These are phyloP conservation scores for Lordiphosa mommai DNA, from an alignment of 1,140 invertebrate species.

Conservation along the genomic window DNA sequence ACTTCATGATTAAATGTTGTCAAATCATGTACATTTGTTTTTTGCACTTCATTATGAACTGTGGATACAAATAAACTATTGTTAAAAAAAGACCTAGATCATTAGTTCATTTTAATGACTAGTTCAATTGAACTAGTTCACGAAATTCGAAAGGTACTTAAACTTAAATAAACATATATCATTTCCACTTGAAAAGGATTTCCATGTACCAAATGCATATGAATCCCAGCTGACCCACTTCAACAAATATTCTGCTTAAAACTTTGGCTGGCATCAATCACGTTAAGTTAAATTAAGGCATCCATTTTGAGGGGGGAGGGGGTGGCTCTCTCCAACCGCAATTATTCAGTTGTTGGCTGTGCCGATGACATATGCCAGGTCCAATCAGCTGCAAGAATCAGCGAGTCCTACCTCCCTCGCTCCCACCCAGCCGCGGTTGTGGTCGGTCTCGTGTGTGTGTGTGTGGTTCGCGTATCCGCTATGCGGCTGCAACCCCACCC, in stretches of 20 bases:
- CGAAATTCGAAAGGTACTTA: too few species aligned
- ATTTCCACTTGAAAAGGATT: too few species aligned
- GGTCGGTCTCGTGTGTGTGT: neutral
- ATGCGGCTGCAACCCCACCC: conserved; percentile 3
- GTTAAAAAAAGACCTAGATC: too few species aligned
- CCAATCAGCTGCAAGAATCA: conserved; percentile 21
- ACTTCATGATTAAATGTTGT: too few species aligned
- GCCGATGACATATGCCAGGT: conserved; percentile 36
- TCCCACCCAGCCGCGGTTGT: conserved; percentile 4
- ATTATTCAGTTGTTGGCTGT: conserved; percentile 30
- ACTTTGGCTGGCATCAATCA: conserved; percentile 56
- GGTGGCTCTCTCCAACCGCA: conserved; percentile 8
- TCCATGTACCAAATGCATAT: too few species aligned
- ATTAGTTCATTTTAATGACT: too few species aligned
- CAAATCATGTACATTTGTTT: too few species aligned
- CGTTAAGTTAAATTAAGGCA: conserved; percentile 52
- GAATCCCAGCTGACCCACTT: neutral
- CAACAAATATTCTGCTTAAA: conserved; percentile 10
- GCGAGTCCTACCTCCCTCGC: neutral
- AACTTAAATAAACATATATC: neutral
- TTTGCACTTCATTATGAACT: too few species aligned
- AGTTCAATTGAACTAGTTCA: too few species aligned
- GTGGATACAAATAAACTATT: too few species aligned
- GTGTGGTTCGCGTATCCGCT: conserved; percentile 5
- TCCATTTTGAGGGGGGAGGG: neutral